Conservation (phyloP, 2,888 invertebrate species). For the Cancer borealis region DNA sequence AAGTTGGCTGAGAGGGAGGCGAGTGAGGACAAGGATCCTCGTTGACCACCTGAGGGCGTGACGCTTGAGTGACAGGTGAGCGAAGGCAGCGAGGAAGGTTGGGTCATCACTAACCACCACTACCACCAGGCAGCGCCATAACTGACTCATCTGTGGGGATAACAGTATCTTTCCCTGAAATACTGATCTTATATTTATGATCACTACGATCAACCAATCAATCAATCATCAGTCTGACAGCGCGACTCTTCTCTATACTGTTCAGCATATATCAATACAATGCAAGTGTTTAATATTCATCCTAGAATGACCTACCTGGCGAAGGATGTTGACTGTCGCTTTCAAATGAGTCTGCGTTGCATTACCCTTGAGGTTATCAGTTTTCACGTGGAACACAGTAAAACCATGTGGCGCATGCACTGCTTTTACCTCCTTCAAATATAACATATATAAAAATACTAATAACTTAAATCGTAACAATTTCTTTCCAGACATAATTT, state of each 20-base stretch:
- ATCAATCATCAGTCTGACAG: too few species aligned
- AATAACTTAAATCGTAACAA: not conserved
- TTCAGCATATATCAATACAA: not conserved
- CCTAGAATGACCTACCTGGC: not conserved
- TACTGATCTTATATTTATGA: not conserved
- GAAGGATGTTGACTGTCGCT: not conserved
- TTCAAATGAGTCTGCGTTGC: not conserved
- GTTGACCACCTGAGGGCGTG: conserved; percentile 42
- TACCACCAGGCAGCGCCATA: not conserved
- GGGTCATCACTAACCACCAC: not conserved
- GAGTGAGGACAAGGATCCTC: conserved; percentile 36
- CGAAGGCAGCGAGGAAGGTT: conserved; percentile 34
- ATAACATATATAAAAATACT: not conserved
- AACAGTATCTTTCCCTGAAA: not conserved
- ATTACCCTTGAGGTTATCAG: not conserved
- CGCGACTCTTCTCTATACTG: not conserved
- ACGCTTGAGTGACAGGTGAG: not conserved
- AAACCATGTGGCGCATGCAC: not conserved
- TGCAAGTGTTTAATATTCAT: too few species aligned
- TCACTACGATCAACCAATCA: too few species aligned
- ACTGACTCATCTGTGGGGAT: not conserved
- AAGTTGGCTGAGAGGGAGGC: not conserved
- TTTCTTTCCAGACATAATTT: not conserved
- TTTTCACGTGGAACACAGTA: not conserved
- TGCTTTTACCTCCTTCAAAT: not conserved